These are phyloP conservation scores for Dicranocentrus wangi DNA, from an alignment of 2,888 invertebrate species.

Conservation along the genomic window DNA sequence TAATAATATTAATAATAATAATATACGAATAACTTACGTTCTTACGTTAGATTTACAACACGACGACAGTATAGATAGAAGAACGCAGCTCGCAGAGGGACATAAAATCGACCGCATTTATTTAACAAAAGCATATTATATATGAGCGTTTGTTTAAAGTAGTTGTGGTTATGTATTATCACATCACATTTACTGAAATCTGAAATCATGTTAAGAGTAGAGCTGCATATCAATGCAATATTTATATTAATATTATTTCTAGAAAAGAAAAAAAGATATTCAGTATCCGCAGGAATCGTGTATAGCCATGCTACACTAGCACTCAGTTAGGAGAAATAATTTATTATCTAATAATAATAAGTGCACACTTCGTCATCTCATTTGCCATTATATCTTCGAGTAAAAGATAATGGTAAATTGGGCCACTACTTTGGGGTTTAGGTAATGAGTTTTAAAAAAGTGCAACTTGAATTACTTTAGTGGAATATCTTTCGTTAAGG, in stretches of 20 bases:
- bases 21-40: not conserved
- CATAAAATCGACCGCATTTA: slow-evolving; percentile 9
- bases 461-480: no score
- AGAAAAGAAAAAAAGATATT: not conserved
- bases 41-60: not conserved
- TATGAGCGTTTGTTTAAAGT: no score
- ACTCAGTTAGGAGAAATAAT: no score
- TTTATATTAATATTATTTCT: slow-evolving; percentile 49
- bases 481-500: no score
- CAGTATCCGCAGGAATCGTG: not conserved
- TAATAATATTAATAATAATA: not conserved
- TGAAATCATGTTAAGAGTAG: slow-evolving; percentile 17
- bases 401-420: no score
- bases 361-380: no score
- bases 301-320: no score
- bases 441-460: no score
- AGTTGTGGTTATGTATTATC: no score
- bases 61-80: slow-evolving; percentile 1
- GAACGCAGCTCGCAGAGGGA: slow-evolving; percentile 18
- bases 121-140: not conserved
- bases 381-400: no score
- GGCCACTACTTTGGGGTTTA: no score
- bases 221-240: slow-evolving; percentile 53
- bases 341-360: no score
- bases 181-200: slow-evolving; percentile 13